A percentile compares a stretch with the other conserved stretches of the same genome.
Conservation (phyloP, 2,113 vertebrate species). For the Dolichallabes microphthalmus region DNA sequence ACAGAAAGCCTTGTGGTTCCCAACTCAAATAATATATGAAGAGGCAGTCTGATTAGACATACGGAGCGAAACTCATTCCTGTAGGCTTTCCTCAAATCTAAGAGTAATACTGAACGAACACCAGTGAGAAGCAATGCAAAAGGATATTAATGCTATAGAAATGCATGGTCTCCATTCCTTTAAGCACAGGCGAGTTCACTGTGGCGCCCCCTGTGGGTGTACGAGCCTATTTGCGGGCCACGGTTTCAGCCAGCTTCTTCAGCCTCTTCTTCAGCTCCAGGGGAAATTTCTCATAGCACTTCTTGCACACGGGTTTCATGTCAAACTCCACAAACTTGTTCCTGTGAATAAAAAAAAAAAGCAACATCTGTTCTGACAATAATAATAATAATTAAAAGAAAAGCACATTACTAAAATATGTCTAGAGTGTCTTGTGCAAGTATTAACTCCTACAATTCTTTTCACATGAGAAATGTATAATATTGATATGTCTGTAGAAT, state of each 20-base stretch:
- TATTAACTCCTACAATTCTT: not conserved
- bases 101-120: not conserved
- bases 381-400: not conserved
- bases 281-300: slow-evolving; percentile 98
- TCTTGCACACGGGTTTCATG: slow-evolving; percentile 99
- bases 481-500: not conserved
- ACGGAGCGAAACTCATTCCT: not conserved
- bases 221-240: slow-evolving; percentile 84
- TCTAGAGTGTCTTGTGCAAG: not conserved
- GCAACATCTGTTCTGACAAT: not conserved
- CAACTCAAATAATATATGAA: not conserved
- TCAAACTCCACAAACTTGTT: slow-evolving; percentile 99
- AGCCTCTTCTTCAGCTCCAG: slow-evolving; percentile 97
- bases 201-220: not conserved
- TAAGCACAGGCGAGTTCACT: slow-evolving; percentile 20
- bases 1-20: not conserved
- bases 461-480: not conserved
- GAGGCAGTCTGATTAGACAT: not conserved
- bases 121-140: slow-evolving; percentile 23
- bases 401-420: not conserved
- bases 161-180: not conserved
- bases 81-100: not conserved
- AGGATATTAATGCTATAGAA: not conserved
- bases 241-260: slow-evolving; percentile 93
- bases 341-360: slow-evolving; percentile 70